Conservation (phyloP, 2,797 vertebrate species). For the Alfaro cultratus region DNA sequence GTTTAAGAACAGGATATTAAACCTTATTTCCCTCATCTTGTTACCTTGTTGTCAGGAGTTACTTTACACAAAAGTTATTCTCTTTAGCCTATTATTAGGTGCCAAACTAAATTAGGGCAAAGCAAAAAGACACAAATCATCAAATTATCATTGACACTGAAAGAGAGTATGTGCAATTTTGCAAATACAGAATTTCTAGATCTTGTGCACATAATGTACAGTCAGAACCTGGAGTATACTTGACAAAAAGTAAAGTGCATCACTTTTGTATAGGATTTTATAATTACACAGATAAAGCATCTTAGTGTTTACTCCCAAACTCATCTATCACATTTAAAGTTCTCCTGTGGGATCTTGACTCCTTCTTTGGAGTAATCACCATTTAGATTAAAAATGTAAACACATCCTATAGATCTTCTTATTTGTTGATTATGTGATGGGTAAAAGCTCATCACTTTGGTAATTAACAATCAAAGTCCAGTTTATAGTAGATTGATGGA, state of each 20-base stretch:
- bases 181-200: neutral
- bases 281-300: slow-evolving; percentile 36
- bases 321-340: slow-evolving; percentile 61
- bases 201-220: neutral
- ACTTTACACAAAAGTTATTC: neutral
- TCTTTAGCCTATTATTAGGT: neutral
- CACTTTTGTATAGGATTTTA: slow-evolving; percentile 22
- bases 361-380: slow-evolving; percentile 55
- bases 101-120: neutral
- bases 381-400: slow-evolving; percentile 73
- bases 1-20: neutral
- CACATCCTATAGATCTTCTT: slow-evolving; percentile 56
- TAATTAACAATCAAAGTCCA: slow-evolving; percentile 41
- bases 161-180: neutral
- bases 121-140: neutral
- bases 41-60: neutral
- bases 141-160: neutral
- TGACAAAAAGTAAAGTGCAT: neutral
- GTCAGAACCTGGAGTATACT: neutral
- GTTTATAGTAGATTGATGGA: slow-evolving; percentile 35
- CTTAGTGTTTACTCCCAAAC: slow-evolving; percentile 22
- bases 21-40: neutral
- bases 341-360: slow-evolving; percentile 34
- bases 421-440: slow-evolving; percentile 46
- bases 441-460: slow-evolving; percentile 55